Percentiles rank a stretch among this genome's conserved stretches.
Conservation (phyloP, 2,888 invertebrate species). For the Yponomeuta plumbellus region DNA sequence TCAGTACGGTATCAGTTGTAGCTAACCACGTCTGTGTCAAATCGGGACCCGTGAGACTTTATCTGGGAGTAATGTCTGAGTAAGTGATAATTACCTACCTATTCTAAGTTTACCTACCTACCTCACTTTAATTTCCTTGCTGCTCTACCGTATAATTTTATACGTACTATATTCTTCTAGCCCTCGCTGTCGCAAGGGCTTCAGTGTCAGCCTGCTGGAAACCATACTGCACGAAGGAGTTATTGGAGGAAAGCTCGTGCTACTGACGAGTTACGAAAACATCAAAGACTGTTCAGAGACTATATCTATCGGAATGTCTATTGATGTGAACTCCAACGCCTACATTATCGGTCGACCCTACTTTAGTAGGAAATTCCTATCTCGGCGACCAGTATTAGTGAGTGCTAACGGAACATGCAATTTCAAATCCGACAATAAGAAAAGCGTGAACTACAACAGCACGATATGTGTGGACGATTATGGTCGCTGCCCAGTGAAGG, state of each 20-base stretch:
- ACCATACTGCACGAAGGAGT: conserved; percentile 43
- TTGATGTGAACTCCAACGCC: conserved; percentile 32
- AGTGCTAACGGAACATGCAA: conserved; percentile 24
- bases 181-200: conserved; percentile 57
- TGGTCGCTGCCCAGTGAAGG: conserved; percentile 49
- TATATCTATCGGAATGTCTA: conserved; percentile 37
- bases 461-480: conserved; percentile 48
- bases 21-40: conserved; percentile 51
- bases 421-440: conserved; percentile 13
- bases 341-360: conserved; percentile 50
- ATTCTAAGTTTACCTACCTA: background rate
- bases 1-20: conserved; percentile 45
- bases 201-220: conserved; percentile 44
- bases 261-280: conserved; percentile 46
- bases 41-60: conserved; percentile 49
- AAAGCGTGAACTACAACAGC: conserved; percentile 30
- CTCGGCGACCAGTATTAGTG: conserved; percentile 45
- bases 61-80: conserved; percentile 45
- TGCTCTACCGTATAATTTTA: no score
- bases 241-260: conserved; percentile 43
- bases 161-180: no score
- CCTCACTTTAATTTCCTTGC: no score
- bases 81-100: conserved; percentile 30
- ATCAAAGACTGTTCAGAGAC: conserved; percentile 41
- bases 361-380: conserved; percentile 38